Evolutionary conservation across 2,113 vertebrate genomes (phyloP).

Genomic region (Tor tambroides): DNA sequence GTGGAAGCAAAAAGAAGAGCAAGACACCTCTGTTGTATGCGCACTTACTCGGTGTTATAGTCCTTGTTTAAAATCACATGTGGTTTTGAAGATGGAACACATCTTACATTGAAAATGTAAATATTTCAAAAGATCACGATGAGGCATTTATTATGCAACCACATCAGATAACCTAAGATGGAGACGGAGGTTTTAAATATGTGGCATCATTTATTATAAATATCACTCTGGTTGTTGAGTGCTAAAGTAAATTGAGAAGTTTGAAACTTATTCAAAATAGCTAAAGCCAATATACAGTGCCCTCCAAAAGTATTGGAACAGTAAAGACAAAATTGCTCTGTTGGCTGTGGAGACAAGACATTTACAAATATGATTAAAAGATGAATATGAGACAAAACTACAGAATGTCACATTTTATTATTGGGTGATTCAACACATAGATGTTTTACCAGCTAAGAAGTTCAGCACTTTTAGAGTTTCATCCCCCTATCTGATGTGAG

Average conservation of each 20-base stretch:
- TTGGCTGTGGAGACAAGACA: too few relatives aligned
- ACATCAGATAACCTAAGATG: slow-evolving; percentile 43
- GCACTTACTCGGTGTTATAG: not conserved
- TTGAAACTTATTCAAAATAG: not conserved
- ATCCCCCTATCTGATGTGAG: too few relatives aligned
- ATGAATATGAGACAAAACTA: too few relatives aligned
- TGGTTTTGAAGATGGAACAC: slow-evolving; percentile 48
- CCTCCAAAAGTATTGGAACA: too few relatives aligned
- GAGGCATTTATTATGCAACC: slow-evolving; percentile 41
- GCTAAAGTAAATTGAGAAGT: slow-evolving; percentile 25
- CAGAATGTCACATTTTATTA: too few relatives aligned
- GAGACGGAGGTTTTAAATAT: slow-evolving; percentile 40
- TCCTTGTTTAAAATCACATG: slow-evolving; percentile 37
- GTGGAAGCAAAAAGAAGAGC: not conserved
- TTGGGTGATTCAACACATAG: too few relatives aligned
- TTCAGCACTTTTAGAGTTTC: too few relatives aligned
- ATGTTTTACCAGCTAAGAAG: too few relatives aligned
- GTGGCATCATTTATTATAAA: slow-evolving; percentile 53
- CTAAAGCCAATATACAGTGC: not conserved
- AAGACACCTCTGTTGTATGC: not conserved
- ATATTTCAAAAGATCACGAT: slow-evolving; percentile 57
- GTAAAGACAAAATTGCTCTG: too few relatives aligned
- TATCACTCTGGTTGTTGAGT: slow-evolving; percentile 37
- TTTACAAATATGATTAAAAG: too few relatives aligned
- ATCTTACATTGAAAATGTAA: slow-evolving; percentile 38